Base-by-base conservation (phyloP, 2,888 invertebrate species). In the Leucoma salicis region DNA sequence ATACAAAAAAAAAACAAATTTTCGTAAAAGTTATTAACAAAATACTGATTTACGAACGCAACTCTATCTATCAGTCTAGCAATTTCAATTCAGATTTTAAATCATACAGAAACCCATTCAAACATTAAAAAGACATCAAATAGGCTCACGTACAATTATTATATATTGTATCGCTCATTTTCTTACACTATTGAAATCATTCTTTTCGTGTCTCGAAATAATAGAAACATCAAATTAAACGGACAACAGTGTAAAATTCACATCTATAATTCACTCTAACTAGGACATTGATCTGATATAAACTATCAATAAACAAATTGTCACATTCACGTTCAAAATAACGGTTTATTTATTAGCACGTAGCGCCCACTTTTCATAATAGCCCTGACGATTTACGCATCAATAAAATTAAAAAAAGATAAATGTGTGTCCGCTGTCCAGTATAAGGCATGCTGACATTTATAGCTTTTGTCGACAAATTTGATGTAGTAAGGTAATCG, bases 391-490 rank as follows among this genome's bases (percentile, higher is more conserved):
- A 63, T 61, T 66, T 53, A 62, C 59, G 59, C 49, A 54, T 59
- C 62, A 65, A 74, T 77, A 72, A 78, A 74, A 74, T 74, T 72
- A 72, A 70, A 70, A n/a, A 39, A 70, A 69, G 60, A 56, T 25
- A 53, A 45, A 56, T 42, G 58, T 50, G 46, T 50, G 45, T 42
- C 45, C 31, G 35, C 12, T 15, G 31, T 48, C 53, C 56, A 53
- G 29, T 35, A 34, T 18, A 34, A 43, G 37, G 13, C 24, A 11
- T 11, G 35, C 39, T 46, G 46, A 31, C 42, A 53, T 57, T 53
- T 46, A 57, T 48, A 50, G 58, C 47, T 40, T 35, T 2, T 7
- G 32, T n/a, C 41, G 18, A 35, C 13, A 36, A 2, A n/a, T 29
- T 29, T 35, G 31, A 24, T 31, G 24, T 10, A 15, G 6, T 15